Conservation (phyloP, 2,113 vertebrate genomes). For the Hystrix brachyura region DNA sequence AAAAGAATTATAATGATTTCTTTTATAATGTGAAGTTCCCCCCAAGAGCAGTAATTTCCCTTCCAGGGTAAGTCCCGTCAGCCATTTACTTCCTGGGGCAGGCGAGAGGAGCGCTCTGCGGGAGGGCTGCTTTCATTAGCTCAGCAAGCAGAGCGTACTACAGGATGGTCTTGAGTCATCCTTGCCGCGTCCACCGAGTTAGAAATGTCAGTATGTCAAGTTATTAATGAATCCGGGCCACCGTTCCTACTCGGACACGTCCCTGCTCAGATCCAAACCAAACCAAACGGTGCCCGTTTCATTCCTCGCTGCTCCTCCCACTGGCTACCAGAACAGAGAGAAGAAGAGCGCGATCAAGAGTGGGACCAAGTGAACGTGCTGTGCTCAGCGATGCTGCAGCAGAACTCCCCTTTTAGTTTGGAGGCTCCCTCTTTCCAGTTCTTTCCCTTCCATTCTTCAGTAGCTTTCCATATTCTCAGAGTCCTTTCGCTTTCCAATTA, state of each 20-base stretch:
- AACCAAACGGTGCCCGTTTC: background rate
- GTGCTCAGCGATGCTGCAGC: background rate
- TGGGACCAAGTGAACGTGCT: background rate
- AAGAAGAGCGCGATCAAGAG: background rate
- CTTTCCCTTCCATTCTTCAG: background rate
- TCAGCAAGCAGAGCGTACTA: background rate
- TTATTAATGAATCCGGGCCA: background rate
- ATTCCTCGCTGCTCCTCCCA: background rate
- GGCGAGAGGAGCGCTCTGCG: too few relatives aligned
- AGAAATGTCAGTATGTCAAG: background rate
- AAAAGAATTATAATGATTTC: background rate
- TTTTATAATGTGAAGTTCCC: background rate
- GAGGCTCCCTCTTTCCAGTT: background rate
- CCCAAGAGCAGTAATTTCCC: background rate
- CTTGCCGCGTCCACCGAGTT: background rate
- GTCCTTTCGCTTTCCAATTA: background rate
- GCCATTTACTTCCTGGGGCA: background rate
- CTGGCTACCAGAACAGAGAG: background rate
- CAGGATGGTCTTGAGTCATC: background rate
- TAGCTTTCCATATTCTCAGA: background rate
- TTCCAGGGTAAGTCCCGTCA: background rate
- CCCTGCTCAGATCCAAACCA: background rate
- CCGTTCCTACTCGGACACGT: background rate
- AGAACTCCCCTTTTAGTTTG: background rate
- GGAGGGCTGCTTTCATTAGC: background rate